phyloP scores from a whole-genome alignment of 2,888 invertebrate species.

The Aporophyla lueneburgensis region DNA sequence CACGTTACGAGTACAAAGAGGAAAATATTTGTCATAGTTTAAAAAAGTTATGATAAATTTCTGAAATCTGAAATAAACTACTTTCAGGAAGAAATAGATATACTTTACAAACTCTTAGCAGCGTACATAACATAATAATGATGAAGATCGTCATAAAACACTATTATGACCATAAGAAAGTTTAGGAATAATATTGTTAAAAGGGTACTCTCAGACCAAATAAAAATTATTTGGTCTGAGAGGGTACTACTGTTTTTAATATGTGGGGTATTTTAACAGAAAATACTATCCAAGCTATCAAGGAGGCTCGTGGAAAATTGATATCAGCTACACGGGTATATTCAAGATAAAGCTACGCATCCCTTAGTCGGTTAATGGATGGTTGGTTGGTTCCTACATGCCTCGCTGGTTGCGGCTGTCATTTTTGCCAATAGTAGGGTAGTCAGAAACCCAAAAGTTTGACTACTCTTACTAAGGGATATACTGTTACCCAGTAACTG shows the following conservation, averaged over 20 bases:
- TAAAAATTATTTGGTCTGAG: no score
- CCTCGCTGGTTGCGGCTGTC: neutral
- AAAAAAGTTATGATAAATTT: no score
- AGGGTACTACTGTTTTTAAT: no score
- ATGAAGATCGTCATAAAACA: neutral
- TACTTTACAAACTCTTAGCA: neutral
- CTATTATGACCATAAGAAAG: neutral
- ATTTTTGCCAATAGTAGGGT: neutral
- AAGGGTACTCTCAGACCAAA: no score
- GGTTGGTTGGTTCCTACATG: neutral
- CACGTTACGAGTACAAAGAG: neutral
- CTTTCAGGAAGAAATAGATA: neutral
- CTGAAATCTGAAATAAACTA: conserved; percentile 1
- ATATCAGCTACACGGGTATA: neutral
- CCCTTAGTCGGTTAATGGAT: neutral
- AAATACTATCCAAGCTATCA: neutral
- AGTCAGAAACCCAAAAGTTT: neutral
- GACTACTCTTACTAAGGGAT: neutral
- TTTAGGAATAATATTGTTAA: neutral
- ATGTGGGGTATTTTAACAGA: no score
- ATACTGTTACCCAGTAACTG: neutral
- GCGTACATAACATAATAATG: neutral
- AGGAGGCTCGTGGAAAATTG: neutral
- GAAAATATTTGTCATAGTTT: neutral
- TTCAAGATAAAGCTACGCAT: neutral